Percentiles rank a stretch among this genome's conserved stretches.
phyloP scores from a whole-genome alignment of 1,140 invertebrate genomes.

The Drosophila mojavensis region DNA sequence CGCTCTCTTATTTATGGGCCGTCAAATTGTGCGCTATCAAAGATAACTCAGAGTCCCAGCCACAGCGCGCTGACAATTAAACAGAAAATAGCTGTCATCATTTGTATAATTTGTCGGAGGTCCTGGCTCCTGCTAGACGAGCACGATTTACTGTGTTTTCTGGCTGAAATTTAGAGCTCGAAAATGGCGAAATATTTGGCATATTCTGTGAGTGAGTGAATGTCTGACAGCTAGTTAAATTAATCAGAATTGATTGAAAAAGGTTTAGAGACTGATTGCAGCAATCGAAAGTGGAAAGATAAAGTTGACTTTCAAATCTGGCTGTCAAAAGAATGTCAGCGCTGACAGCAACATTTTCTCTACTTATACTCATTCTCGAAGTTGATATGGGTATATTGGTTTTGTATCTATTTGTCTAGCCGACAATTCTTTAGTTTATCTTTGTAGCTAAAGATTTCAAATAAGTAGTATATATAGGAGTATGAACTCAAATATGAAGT shows the following conservation, averaged over 20 bases:
- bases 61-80: slow-evolving; percentile 53
- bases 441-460: no score
- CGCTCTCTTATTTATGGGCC: slow-evolving; percentile 74
- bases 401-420: no score
- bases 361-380: no score
- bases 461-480: no score
- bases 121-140: no score
- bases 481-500: no score
- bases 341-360: background rate
- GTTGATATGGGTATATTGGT: no score
- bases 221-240: background rate
- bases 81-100: slow-evolving; percentile 53
- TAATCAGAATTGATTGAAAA: no score
- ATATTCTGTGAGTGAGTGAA: background rate
- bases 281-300: background rate
- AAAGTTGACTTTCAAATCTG: no score
- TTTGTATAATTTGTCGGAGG: background rate
- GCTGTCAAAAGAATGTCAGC: no score
- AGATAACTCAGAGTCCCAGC: slow-evolving; percentile 24
- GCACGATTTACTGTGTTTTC: background rate
- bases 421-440: no score
- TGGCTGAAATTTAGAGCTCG: slow-evolving; percentile 13
- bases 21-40: slow-evolving; percentile 70
- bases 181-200: background rate
- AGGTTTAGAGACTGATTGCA: background rate